A percentile compares a stretch with the other conserved stretches of the same genome.
These are phyloP conservation scores for Oxyruncus cristatus DNA, from an alignment of 2,113 vertebrate genomes.

Conservation along the genomic window DNA sequence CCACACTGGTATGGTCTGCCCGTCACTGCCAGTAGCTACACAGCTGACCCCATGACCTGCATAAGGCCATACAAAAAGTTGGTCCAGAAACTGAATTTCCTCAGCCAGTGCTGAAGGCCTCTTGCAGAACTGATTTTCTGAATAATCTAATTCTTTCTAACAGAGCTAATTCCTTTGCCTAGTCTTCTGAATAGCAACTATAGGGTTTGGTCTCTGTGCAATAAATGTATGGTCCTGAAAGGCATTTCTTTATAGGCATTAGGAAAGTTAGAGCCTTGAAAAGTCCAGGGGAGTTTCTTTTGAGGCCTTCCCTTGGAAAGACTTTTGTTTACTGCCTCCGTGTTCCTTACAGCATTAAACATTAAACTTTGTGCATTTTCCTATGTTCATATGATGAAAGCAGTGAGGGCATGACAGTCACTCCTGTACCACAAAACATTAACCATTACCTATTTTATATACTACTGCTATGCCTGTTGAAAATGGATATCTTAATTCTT, in stretches of 20 bases:
- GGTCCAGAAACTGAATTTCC: not conserved
- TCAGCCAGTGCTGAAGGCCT: not conserved
- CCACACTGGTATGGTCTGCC: not conserved
- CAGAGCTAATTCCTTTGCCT: not conserved
- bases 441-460: not conserved
- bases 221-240: not conserved
- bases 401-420: not conserved
- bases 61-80: not conserved
- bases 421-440: not conserved
- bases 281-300: not conserved
- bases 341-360: not conserved
- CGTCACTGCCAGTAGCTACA: not conserved
- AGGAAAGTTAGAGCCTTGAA: not conserved
- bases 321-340: not conserved
- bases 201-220: not conserved
- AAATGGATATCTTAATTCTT: not conserved
- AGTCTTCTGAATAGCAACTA: not conserved
- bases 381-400: not conserved
- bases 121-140: not conserved
- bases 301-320: not conserved
- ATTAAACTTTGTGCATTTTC: not conserved
- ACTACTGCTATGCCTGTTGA: not conserved
- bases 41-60: not conserved
- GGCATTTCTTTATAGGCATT: not conserved
- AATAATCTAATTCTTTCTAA: not conserved